Conservation (phyloP, 2,113 vertebrate genomes). For the Donacobius atricapilla region DNA sequence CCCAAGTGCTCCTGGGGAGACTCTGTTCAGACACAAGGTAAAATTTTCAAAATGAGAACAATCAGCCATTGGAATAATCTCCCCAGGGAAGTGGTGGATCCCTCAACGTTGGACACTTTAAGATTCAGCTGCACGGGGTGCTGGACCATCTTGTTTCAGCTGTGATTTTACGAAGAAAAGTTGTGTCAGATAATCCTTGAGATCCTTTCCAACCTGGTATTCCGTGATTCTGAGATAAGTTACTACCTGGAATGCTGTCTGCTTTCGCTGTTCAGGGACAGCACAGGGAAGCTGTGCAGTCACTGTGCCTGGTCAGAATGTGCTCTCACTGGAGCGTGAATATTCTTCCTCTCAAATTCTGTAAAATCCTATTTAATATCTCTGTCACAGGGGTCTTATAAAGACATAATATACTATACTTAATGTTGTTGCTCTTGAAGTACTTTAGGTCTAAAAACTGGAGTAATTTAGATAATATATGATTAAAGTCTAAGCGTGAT, state of each 20-base stretch:
- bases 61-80: not conserved
- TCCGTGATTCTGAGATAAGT: not conserved
- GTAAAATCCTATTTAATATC: not conserved
- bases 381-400: not conserved
- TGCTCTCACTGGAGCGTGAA: not conserved
- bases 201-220: not conserved
- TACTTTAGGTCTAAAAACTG: not conserved
- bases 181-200: not conserved
- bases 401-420: not conserved
- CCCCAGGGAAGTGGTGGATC: not conserved
- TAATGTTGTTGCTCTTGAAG: not conserved
- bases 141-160: not conserved
- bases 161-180: not conserved
- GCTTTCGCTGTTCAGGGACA: not conserved
- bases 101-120: fast-evolving
- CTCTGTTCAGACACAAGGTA: not conserved
- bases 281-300: not conserved
- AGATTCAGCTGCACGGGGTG: not conserved
- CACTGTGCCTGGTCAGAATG: not conserved
- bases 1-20: not conserved
- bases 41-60: not conserved
- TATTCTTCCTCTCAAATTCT: not conserved
- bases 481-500: not conserved
- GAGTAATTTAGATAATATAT: not conserved
- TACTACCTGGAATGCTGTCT: not conserved